A percentile compares a stretch with the other conserved stretches of the same genome.
Evolutionary conservation across 2,888 invertebrate species (phyloP).

Genomic region (Phyllotreta cruciferae): DNA sequence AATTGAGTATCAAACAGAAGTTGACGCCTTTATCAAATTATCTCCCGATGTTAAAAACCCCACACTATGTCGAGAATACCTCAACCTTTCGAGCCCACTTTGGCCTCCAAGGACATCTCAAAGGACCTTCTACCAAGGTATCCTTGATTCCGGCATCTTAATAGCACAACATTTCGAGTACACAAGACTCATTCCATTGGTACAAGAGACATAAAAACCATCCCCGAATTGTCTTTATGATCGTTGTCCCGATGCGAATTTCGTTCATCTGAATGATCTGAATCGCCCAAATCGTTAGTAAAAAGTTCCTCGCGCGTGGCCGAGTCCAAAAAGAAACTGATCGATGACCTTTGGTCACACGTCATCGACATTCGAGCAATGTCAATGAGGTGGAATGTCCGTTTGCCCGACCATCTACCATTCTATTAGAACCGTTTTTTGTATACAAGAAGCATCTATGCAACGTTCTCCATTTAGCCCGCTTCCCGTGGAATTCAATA

Average conservation of each 20-base stretch:
- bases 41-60: slow-evolving; percentile 21
- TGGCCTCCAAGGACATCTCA: background rate
- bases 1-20: slow-evolving; percentile 24
- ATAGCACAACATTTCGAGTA: too few relatives aligned
- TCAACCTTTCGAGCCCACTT: slow-evolving; percentile 1
- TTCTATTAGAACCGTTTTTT: slow-evolving; percentile 25
- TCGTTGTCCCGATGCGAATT: background rate
- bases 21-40: slow-evolving; percentile 31
- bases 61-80: slow-evolving; percentile 13
- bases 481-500: slow-evolving; percentile 12
- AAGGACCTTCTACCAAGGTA: background rate
- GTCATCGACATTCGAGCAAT: slow-evolving; percentile 51
- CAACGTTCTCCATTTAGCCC: background rate
- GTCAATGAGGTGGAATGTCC: slow-evolving; percentile 53
- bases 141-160: too few relatives aligned
- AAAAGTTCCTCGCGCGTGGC: slow-evolving; percentile 36
- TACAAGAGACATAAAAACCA: too few relatives aligned
- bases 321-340: slow-evolving; percentile 44
- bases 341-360: slow-evolving; percentile 54
- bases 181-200: too few relatives aligned
- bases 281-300: slow-evolving; percentile 25
- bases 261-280: background rate
- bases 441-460: slow-evolving; percentile 3
- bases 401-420: slow-evolving; percentile 48
- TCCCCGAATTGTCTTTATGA: too few relatives aligned